These are phyloP conservation scores for Penelope pileata DNA, from an alignment of 2,113 vertebrate species.

Conservation along the genomic window DNA sequence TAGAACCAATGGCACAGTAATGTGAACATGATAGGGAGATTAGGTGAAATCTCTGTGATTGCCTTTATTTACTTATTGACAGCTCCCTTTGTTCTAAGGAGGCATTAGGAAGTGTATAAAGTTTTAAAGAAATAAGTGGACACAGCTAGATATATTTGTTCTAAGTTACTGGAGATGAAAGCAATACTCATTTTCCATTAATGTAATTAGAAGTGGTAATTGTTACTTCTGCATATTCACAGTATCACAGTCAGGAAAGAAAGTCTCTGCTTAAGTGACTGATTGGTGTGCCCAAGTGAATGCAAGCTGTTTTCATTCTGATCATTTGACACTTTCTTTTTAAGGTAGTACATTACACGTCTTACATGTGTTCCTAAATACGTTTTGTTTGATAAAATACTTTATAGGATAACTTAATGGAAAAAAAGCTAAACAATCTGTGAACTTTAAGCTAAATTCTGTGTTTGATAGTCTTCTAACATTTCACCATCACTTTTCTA, in stretches of 20 bases:
- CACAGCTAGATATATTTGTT: not conserved
- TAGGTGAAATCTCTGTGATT: not conserved
- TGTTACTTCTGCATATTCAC: conserved; percentile 60
- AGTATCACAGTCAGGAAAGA: conserved; percentile 48
- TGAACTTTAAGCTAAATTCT: not conserved
- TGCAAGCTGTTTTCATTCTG: not conserved
- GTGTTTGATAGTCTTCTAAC: not conserved
- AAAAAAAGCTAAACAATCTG: not conserved
- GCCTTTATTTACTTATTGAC: not conserved
- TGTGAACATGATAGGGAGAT: not conserved
- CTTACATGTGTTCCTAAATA: not conserved
- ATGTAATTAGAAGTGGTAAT: conserved; percentile 76
- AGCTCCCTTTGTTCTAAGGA: not conserved
- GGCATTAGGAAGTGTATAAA: conserved; percentile 6
- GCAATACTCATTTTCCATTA: conserved; percentile 57
- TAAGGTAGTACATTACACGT: not conserved
- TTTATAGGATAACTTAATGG: not conserved
- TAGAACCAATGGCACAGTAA: not conserved
- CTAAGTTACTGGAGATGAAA: conserved; percentile 4
- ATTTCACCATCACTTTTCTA: not conserved
- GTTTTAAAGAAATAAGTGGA: conserved; percentile 47
- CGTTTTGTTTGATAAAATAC: not conserved
- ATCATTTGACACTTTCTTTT: not conserved
- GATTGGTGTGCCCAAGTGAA: not conserved
- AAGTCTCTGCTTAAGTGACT: conserved; percentile 53